Evolutionary conservation across 2,797 vertebrate species (phyloP).

Genomic region (Arrhamphus sclerolepis): DNA sequence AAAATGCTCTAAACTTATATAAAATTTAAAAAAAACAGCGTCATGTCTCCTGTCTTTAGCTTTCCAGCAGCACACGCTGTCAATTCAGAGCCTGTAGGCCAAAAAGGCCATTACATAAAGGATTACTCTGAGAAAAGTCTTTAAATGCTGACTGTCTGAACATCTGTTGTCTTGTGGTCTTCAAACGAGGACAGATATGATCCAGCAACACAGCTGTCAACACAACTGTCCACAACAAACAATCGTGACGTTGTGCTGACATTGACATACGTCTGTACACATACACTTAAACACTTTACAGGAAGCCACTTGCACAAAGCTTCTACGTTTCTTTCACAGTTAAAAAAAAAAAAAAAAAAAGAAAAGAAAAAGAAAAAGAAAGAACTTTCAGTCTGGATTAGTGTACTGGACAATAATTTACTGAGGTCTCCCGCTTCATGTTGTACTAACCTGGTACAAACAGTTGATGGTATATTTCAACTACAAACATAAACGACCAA

Average conservation of each 20-base stretch:
- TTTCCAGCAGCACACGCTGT: constrained; percentile 30
- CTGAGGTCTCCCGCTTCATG: too few relatives aligned
- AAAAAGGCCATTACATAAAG: constrained; percentile 61
- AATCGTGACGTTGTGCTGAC: neutral
- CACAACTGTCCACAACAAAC: constrained; percentile 10
- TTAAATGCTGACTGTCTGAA: constrained; percentile 42
- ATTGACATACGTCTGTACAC: neutral
- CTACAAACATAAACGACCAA: too few relatives aligned
- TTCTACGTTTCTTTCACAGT: too few relatives aligned
- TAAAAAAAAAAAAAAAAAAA: too few relatives aligned
- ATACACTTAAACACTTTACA: too few relatives aligned
- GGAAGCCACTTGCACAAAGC: too few relatives aligned
- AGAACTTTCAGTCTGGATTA: too few relatives aligned
- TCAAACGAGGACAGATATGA: constrained; percentile 33
- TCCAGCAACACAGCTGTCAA: constrained; percentile 30
- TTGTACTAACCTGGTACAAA: too few relatives aligned
- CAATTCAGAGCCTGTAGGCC: constrained; percentile 6
- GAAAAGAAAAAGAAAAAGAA: too few relatives aligned
- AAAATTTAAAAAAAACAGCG: neutral
- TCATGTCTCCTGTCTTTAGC: constrained; percentile 8
- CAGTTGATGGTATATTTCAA: too few relatives aligned
- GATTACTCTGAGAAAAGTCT: constrained; percentile 51
- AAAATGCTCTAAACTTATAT: neutral
- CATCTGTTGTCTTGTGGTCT: constrained; percentile 51
- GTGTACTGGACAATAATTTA: too few relatives aligned